Conservation (phyloP, 2,113 vertebrate species). For the Varanus salvator region DNA sequence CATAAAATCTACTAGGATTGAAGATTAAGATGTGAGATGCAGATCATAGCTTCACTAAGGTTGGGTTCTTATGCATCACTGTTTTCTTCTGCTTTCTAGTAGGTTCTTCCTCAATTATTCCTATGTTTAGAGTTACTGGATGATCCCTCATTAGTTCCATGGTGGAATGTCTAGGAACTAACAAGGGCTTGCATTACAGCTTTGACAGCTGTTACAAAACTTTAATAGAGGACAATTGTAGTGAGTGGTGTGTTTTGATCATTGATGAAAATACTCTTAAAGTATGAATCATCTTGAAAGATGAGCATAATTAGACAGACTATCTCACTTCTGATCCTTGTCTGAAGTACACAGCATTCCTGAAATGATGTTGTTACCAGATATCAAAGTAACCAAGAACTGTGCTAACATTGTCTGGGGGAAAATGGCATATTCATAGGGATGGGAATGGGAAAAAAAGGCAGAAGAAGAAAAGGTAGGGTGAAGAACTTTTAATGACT, state of each 20-base stretch:
- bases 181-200: conserved; percentile 88
- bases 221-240: conserved; percentile 70
- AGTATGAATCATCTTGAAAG: conserved; percentile 68
- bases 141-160: conserved; percentile 92
- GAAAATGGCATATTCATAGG: not conserved
- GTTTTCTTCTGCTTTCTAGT: not conserved
- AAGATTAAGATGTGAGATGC: not conserved
- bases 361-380: conserved; percentile 66
- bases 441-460: not conserved
- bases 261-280: conserved; percentile 59
- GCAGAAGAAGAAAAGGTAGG: not conserved
- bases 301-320: conserved; percentile 30
- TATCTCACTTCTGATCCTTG: conserved; percentile 47
- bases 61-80: not conserved
- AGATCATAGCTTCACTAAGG: conserved; percentile 11
- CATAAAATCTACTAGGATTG: not conserved
- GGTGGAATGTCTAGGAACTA: conserved; percentile 84
- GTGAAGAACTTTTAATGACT: not conserved
- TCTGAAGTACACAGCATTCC: conserved; percentile 52
- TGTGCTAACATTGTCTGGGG: not conserved
- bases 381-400: conserved; percentile 51
- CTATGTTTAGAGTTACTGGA: conserved; percentile 83
- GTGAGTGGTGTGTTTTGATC: conserved; percentile 67
- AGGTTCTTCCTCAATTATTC: conserved; percentile 24
- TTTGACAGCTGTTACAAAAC: conserved; percentile 87